Conservation (phyloP, 2,797 vertebrate species). For the Staurois parvus region DNA sequence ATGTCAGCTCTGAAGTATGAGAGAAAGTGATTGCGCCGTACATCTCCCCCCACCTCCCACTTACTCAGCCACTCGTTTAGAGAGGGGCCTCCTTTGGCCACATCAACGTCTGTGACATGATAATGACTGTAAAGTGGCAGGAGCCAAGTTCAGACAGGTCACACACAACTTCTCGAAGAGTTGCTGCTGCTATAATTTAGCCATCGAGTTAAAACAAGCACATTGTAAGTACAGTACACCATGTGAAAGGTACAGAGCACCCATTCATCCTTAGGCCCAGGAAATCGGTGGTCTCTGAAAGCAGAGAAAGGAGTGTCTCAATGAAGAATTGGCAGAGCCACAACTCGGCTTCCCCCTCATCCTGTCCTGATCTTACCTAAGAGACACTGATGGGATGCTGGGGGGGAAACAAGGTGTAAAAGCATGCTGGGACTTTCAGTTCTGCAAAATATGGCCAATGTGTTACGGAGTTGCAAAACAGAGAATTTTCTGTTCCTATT, state of each 20-base stretch:
- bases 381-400: no score
- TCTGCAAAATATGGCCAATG: no score
- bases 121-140: conserved; percentile 10
- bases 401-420: no score
- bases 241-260: not conserved
- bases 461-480: no score
- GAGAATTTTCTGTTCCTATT: no score
- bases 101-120: conserved; percentile 29
- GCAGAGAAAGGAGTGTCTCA: no score
- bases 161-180: not conserved
- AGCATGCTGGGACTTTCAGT: no score
- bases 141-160: conserved; percentile 28
- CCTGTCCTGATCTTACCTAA: no score
- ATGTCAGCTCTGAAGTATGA: conserved; percentile 30
- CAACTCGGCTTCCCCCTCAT: no score
- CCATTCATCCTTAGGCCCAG: not conserved
- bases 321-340: no score
- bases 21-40: not conserved
- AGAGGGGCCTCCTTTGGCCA: conserved; percentile 9
- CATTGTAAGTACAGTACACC: not conserved
- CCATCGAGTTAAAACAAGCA: conserved; percentile 12
- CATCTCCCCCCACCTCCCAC: conserved; percentile 1
- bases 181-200: conserved; percentile 24
- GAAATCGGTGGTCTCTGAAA: no score
- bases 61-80: conserved; percentile 14